These are phyloP conservation scores for Idaea dimidiata DNA, from an alignment of 2,888 invertebrate species.

Conservation along the genomic window DNA sequence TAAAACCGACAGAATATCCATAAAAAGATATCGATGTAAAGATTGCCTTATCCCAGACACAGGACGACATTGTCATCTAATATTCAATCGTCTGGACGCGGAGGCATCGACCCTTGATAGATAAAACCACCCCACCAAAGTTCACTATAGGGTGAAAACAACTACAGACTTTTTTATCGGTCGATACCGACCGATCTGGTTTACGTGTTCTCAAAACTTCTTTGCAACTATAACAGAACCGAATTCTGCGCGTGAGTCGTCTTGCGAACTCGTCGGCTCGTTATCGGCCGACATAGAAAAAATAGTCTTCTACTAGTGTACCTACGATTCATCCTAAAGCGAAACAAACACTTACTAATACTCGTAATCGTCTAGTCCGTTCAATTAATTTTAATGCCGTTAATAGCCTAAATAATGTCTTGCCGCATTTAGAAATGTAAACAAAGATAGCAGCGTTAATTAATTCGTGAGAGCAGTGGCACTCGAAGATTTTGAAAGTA, in stretches of 20 bases:
- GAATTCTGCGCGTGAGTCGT: background rate
- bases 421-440: background rate
- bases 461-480: background rate
- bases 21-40: conserved; percentile 4
- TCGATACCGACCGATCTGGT: background rate
- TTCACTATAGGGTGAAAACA: conserved; percentile 25
- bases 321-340: background rate
- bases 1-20: conserved; percentile 4
- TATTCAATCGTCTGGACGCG: conserved; percentile 35
- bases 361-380: conserved; percentile 22
- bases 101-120: conserved; percentile 49
- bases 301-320: background rate
- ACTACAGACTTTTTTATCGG: background rate
- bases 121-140: conserved; percentile 46
- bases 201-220: too few relatives aligned
- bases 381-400: conserved; percentile 2
- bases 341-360: background rate
- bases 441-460: background rate
- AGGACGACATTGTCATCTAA: conserved; percentile 34
- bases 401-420: background rate
- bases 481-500: background rate
- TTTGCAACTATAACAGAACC: too few relatives aligned
- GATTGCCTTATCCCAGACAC: conserved; percentile 20
- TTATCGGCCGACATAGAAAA: background rate
- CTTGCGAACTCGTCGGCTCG: background rate